Base-by-base conservation (phyloP, 2,888 invertebrate genomes). In the Punctoribates punctum region DNA sequence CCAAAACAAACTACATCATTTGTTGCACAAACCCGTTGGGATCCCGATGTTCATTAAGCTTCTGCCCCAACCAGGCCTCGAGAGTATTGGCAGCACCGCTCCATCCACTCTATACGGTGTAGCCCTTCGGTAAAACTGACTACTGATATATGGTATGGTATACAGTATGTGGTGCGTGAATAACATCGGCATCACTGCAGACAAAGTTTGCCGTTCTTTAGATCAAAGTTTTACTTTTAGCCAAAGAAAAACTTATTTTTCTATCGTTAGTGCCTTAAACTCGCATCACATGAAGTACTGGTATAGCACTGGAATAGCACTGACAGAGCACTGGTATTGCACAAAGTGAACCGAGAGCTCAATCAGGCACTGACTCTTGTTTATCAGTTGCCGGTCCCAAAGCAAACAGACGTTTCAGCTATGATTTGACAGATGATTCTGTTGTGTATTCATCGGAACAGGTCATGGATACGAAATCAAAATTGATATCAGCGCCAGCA, bases 1-100 rank as follows among this genome's bases (percentile, higher is more conserved):
- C 67, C 38, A 67, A 65, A 67, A 67, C 73, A 73, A 73, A 73
- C 46, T 73, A 73, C 73, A 73, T 73, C 73, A 73, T 73, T 73
- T 73, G 73, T 73, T 73, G 73, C 73, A 73, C 54, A 54, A 54
- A 46, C 29, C 54, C 73, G 15, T 54, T 51, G 54, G 73, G 54
- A 54, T 48, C 73, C 73, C 38, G 73, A 73, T 73, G 73, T 73
- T 73, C 73, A 73, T 73, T 73, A 73, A 73, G 73, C 51, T 51
- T 73, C 73, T 48, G 51, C 34, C 73, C 54, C 73, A 67, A 67
- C 38, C 38, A 29, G 42, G 34, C 27, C 67, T 67, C 67, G 67
- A 23, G 67, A n/a, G 67, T 15, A 67, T 67, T 67, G 38, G 42
- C 29, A 42, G 67, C 42, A 23, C 42, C 42, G n/a, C 20, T 42